These are phyloP conservation scores for Tribolium madens DNA, from an alignment of 1,140 invertebrate genomes.

Conservation along the genomic window DNA sequence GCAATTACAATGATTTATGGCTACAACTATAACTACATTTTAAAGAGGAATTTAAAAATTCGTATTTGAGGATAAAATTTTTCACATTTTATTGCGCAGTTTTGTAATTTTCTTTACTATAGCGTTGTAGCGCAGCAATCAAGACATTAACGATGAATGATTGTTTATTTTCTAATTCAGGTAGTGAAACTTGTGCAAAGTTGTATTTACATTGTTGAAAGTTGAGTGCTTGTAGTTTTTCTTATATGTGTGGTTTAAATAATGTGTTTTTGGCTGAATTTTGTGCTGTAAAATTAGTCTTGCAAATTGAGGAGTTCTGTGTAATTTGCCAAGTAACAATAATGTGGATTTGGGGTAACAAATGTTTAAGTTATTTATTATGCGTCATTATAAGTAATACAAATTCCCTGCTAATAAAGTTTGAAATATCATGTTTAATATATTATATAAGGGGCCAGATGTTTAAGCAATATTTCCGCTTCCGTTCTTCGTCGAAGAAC, in stretches of 20 bases:
- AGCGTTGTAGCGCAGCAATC: no score
- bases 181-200: neutral
- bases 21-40: neutral
- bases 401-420: slow-evolving; percentile 41
- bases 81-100: neutral
- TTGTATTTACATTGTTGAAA: neutral
- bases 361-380: slow-evolving; percentile 24
- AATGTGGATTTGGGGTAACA: slow-evolving; percentile 22
- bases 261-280: neutral
- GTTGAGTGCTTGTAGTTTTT: no score
- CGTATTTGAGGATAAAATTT: neutral
- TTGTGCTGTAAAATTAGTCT: neutral
- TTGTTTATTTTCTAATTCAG: no score
- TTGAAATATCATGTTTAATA: slow-evolving; percentile 44
- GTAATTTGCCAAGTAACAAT: slow-evolving; percentile 12
- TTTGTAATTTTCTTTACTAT: neutral
- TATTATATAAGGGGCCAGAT: slow-evolving; percentile 39
- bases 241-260: neutral
- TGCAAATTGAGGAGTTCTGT: neutral
- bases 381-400: slow-evolving; percentile 20
- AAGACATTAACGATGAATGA: no score
- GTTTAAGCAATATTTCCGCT: slow-evolving; percentile 35
- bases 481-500: slow-evolving; percentile 8
- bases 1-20: neutral
- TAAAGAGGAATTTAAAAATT: neutral